Evolutionary conservation across 2,888 invertebrate species (phyloP).

Genomic region (Himalopsyche japonica): DNA sequence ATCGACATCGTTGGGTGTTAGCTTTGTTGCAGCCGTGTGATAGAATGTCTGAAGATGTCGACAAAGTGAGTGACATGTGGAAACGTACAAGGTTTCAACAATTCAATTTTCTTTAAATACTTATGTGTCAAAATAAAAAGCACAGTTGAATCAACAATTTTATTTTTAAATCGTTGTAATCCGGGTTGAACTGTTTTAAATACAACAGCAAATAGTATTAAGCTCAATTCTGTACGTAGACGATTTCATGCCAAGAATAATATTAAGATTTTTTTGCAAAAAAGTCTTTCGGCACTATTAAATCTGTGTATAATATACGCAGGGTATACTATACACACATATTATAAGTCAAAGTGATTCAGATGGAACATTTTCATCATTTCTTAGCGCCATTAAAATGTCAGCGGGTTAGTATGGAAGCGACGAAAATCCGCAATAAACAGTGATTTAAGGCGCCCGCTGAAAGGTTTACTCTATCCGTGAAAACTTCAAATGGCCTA

Average conservation of each 20-base stretch:
- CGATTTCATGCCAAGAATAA: constrained; percentile 1
- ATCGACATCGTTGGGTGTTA: too few relatives aligned
- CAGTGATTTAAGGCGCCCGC: constrained; percentile 12
- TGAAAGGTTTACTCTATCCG: constrained; percentile 3
- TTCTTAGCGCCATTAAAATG: background rate
- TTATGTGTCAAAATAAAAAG: too few relatives aligned
- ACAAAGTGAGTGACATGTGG: too few relatives aligned
- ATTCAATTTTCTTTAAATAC: too few relatives aligned
- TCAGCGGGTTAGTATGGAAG: background rate
- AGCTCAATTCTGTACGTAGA: background rate
- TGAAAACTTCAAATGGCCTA: background rate
- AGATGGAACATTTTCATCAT: background rate
- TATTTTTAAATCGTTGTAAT: too few relatives aligned
- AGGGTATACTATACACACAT: background rate
- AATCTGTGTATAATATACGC: background rate
- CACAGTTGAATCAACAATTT: too few relatives aligned
- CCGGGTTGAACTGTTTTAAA: background rate
- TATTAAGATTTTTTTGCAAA: background rate
- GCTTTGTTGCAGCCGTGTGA: too few relatives aligned
- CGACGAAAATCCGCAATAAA: constrained; percentile 18
- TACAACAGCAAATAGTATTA: background rate
- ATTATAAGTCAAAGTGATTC: background rate
- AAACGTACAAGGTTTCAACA: too few relatives aligned
- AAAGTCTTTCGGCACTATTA: background rate
- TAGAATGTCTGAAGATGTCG: too few relatives aligned